Percentiles rank a stretch among this genome's conserved stretches.
Evolutionary conservation across 2,888 invertebrate genomes (phyloP).

Genomic region (Aricia artaxerxes): DNA sequence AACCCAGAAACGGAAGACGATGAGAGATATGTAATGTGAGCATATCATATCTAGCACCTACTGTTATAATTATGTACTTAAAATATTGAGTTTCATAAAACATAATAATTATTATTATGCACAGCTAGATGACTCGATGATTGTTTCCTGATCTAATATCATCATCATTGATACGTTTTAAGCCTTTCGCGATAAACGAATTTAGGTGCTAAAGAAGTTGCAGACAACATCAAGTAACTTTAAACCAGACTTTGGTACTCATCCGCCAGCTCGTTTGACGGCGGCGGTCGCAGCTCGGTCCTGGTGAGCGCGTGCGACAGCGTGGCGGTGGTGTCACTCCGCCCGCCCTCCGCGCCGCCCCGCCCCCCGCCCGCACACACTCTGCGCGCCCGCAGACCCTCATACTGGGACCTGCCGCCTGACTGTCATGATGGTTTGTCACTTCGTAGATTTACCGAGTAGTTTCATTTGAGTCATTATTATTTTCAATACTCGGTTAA

Average conservation of each 20-base stretch:
- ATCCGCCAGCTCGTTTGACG: slow-evolving; percentile 54
- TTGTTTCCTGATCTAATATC: too few species aligned
- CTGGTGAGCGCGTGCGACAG: slow-evolving; percentile 80
- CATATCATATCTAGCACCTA: not conserved
- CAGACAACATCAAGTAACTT: too few species aligned
- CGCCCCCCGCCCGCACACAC: slow-evolving; percentile 61
- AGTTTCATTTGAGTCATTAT: too few species aligned
- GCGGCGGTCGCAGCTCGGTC: slow-evolving; percentile 61
- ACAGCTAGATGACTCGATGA: too few species aligned
- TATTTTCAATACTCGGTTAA: too few species aligned
- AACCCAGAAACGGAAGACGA: not conserved
- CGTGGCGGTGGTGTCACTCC: slow-evolving; percentile 65
- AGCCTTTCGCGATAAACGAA: too few species aligned
- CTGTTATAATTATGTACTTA: not conserved
- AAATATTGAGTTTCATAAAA: too few species aligned
- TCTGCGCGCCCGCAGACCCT: slow-evolving; percentile 59
- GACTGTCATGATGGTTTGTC: not conserved
- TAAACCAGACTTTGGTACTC: too few species aligned
- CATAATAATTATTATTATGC: too few species aligned
- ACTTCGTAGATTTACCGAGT: not conserved
- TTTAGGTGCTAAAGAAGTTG: too few species aligned
- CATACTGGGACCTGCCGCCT: slow-evolving; percentile 56
- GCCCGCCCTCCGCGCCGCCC: slow-evolving; percentile 39
- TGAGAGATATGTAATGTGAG: not conserved
- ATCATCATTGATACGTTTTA: too few species aligned